A percentile compares a stretch with the other conserved stretches of the same genome.
These are phyloP conservation scores for Elysia chlorotica DNA, from an alignment of 1,140 invertebrate genomes.

Conservation along the genomic window DNA sequence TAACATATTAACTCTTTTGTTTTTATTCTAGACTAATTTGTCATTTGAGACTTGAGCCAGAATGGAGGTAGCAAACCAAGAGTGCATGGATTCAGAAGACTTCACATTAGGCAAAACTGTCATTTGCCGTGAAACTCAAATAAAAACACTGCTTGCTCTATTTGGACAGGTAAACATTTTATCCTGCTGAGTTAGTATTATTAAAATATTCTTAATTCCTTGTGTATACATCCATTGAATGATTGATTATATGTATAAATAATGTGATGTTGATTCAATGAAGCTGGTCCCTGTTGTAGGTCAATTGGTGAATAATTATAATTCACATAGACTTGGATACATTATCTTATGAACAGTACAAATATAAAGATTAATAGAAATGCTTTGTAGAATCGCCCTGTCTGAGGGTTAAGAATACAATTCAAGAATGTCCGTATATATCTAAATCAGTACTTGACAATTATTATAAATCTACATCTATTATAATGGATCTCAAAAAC, in stretches of 20 bases:
- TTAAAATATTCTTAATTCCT: not conserved
- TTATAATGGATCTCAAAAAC: too few species aligned
- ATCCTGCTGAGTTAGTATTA: not conserved
- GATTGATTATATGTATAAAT: not conserved
- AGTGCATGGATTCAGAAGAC: not conserved
- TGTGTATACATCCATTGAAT: not conserved
- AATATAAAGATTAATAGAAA: too few species aligned
- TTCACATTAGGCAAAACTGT: constrained; percentile 9
- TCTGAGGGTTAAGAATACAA: too few species aligned
- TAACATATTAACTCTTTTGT: not conserved
- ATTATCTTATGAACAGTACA: too few species aligned
- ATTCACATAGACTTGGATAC: not conserved
- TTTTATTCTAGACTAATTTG: not conserved
- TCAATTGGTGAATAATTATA: not conserved
- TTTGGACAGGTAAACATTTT: constrained; percentile 37
- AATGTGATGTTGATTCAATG: not conserved
- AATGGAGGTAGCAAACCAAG: not conserved
- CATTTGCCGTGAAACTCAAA: constrained; percentile 32
- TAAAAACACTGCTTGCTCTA: constrained; percentile 33
- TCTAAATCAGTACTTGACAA: too few species aligned
- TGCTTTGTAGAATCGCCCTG: too few species aligned
- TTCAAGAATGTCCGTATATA: too few species aligned
- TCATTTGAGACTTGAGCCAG: not conserved
- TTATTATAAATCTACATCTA: too few species aligned
- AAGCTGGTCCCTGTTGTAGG: not conserved